Percentiles rank a stretch among this genome's conserved stretches.
These are phyloP conservation scores for Sarcophaga caerulescens DNA, from an alignment of 2,888 invertebrate species.

Conservation along the genomic window DNA sequence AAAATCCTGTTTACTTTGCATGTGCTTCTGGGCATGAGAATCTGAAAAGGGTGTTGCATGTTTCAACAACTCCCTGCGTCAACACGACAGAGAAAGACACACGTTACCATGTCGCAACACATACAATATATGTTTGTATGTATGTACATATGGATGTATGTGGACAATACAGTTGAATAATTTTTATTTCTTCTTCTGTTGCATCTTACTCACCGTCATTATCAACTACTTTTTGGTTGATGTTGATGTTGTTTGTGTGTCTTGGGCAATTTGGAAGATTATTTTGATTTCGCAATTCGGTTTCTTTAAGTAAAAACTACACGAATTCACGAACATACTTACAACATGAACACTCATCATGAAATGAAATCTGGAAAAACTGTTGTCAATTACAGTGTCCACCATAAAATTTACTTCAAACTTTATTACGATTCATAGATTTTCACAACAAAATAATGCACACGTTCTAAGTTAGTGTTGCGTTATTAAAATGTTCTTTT, in stretches of 20 bases:
- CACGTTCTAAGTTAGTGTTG: too few relatives aligned
- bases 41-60: slow-evolving; percentile 66
- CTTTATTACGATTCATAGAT: not conserved
- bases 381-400: slow-evolving; percentile 46
- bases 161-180: slow-evolving; percentile 36
- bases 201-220: not conserved
- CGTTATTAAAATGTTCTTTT: too few relatives aligned
- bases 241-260: slow-evolving; percentile 31
- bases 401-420: slow-evolving; percentile 4
- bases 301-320: slow-evolving; percentile 58
- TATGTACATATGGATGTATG: not conserved
- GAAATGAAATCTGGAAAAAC: slow-evolving; percentile 47
- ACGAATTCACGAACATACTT: slow-evolving; percentile 61
- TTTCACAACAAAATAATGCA: too few relatives aligned
- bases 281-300: slow-evolving; percentile 61
- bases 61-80: slow-evolving; percentile 60
- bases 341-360: slow-evolving; percentile 59
- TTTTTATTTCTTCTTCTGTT: slow-evolving; percentile 25
- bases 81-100: slow-evolving; percentile 56
- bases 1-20: slow-evolving; percentile 66
- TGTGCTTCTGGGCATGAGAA: slow-evolving; percentile 67
- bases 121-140: not conserved
- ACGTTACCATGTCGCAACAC: slow-evolving; percentile 37
- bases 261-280: slow-evolving; percentile 58
- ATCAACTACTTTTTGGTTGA: slow-evolving; percentile 7